Base-by-base conservation (phyloP, 2,888 invertebrate genomes). In the Parnassius glacialis region DNA sequence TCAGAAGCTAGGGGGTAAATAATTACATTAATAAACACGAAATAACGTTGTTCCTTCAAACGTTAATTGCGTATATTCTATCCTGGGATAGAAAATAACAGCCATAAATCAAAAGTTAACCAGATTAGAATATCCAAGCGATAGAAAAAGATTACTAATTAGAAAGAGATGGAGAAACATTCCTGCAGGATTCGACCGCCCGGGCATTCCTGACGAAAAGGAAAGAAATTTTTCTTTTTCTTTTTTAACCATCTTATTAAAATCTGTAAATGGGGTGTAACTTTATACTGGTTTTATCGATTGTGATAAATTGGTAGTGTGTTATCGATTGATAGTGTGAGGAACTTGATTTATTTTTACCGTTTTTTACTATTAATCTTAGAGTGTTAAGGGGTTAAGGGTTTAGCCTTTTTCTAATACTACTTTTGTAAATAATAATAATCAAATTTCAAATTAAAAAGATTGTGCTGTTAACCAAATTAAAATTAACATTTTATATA, bases 31-130 rank as follows among this genome's bases (percentile, higher is more conserved):
- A 59, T 52, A 48, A 54, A 62, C 64, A 44, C 43, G 50, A 64
- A 63, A 66, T 63, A 52, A 67, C 58, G 65, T 68, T 65, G 64
- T 69, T 67, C 68, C 62, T 34, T 64, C 61, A 68, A 64, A 65
- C 65, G 66, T 79, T 85, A 82, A 85, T 84, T 85, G 76, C 72
- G 76, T 75, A 70, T 73, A 82, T 81, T 78, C 79, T 77, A 76
- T 70, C 70, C 73, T 70, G 65, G 66, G 69, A 68, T 64, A 74
- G 64, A 73, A 70, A 77, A 81, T 79, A 81, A 74, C 70, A 74
- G 67, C 71, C 79, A 87, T 89, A 87, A 85, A 88, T 89, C 89
- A 88, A 81, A 61, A 75, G 70, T 68, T 82, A 87, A 88, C 87
- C 79, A 81, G 85, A 85, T 84, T 69, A 65, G 73, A 73, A 68